Evolutionary conservation across 2,113 vertebrate genomes (phyloP), one percentile per base, ranked within the genome.

Genomic region (Lagopus muta): DNA sequence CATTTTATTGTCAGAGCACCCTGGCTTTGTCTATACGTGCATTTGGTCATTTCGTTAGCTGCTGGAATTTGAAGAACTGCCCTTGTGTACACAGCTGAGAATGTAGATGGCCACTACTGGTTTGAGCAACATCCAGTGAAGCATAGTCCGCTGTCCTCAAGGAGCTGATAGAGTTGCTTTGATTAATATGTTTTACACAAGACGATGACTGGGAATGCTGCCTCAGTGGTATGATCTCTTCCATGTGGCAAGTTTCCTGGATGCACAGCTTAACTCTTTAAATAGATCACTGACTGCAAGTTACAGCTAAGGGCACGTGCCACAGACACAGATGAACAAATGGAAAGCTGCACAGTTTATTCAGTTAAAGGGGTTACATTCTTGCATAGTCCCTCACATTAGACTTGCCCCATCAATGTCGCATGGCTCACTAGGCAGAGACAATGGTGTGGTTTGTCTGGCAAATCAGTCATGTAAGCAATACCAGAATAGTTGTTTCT

Each of bases 111-210:
- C 47, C 86, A 88, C 65, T 40, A 40, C 11, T 52, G 45, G 28
- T 65, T 13, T 77, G 57, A 92, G 72, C 65, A 91, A 83, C 55
- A 22, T 11, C 43, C 80, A 74, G 75, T 88, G 28, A 89, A 94
- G 55, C 16, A 67, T 2, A 71, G 43, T 24, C 38, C 88, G 34
- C 60, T 78, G 50, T 47, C 65, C 65, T 91, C 40, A 80, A 88
- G 61, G 73, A 92, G n/a, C 65, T 86, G 45, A 50, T 82, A 62
- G 28, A 88, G 71, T 84, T 88, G 27, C 70, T 88, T 90, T 95
- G 89, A 78, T 92, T 92, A 61, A 43, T 86, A 74, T 80, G 8
- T 79, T 89, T 86, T 82, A 91, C 57, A 83, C 61, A 64, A 62
- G 30, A 6, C 8, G 24, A 78, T 75, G 91, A 88, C 82, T 88